These are phyloP conservation scores for Bhutanitis thaidina DNA, from an alignment of 2,888 invertebrate species.

Conservation along the genomic window DNA sequence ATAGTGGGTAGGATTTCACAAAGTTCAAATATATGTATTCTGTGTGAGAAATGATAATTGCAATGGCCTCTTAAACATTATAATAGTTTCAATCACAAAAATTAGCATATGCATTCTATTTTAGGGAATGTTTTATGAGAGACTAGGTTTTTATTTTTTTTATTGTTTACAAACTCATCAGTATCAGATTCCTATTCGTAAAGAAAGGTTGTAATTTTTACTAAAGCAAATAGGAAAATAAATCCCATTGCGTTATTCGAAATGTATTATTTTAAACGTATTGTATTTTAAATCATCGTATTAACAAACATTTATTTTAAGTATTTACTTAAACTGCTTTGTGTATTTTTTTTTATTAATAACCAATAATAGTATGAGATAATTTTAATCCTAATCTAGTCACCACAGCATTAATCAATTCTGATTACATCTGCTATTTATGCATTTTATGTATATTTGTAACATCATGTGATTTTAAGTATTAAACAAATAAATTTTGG, in stretches of 20 bases:
- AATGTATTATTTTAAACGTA: constrained; percentile 8
- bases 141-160: not conserved
- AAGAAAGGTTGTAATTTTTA: constrained; percentile 26
- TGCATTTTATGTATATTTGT: constrained; percentile 33
- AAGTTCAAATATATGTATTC: constrained; percentile 25
- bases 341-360: not conserved
- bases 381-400: constrained; percentile 55
- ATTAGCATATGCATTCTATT: constrained; percentile 3
- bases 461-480: constrained; percentile 18
- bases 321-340: not conserved
- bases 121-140: constrained; percentile 6
- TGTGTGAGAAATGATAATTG: not conserved
- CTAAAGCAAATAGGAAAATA: constrained; percentile 23
- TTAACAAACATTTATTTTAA: not conserved
- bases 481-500: constrained; percentile 30
- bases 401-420: constrained; percentile 57
- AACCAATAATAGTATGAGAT: constrained; percentile 27
- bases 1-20: constrained; percentile 36
- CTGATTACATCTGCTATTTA: constrained; percentile 34
- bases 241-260: constrained; percentile 12
- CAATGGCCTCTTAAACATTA: constrained; percentile 6
- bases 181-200: constrained; percentile 20
- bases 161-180: not conserved
- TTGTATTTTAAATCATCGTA: not conserved
- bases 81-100: not conserved